These are phyloP conservation scores for Melanchra persicariae DNA, from an alignment of 2,888 invertebrate species.

Conservation along the genomic window DNA sequence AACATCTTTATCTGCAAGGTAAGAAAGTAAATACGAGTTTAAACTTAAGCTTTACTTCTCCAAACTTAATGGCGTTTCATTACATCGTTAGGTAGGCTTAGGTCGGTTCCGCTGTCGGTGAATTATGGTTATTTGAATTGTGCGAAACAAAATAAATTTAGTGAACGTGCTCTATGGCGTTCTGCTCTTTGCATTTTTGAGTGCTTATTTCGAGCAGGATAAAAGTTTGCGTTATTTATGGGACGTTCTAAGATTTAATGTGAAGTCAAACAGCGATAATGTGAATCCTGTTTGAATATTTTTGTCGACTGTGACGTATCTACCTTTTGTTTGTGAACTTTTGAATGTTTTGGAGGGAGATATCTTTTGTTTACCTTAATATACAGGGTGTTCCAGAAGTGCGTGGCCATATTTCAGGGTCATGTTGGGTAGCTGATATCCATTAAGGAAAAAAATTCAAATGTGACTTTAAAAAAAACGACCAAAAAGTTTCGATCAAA, in stretches of 20 bases:
- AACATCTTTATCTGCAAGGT: constrained; percentile 87
- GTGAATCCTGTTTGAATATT: constrained; percentile 85
- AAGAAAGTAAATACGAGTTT: constrained; percentile 82
- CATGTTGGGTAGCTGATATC: no score
- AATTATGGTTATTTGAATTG: constrained; percentile 91
- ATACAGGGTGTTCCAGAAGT: no score
- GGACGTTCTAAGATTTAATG: constrained; percentile 89
- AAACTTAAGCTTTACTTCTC: constrained; percentile 85
- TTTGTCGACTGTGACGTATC: constrained; percentile 76
- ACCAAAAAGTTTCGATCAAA: no score
- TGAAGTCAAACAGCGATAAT: constrained; percentile 91
- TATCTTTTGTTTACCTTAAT: no score
- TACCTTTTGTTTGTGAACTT: constrained; percentile 63
- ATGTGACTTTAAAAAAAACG: no score
- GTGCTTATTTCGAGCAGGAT: constrained; percentile 90
- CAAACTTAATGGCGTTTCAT: constrained; percentile 89
- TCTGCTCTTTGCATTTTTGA: constrained; percentile 91
- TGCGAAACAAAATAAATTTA: constrained; percentile 91
- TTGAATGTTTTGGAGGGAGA: constrained; percentile 35
- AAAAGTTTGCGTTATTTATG: constrained; percentile 91
- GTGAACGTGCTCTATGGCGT: constrained; percentile 90
- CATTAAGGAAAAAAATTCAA: no score
- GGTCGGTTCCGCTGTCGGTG: constrained; percentile 79
- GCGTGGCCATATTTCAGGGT: no score
- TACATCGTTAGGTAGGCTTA: constrained; percentile 91